Percentiles rank a stretch among this genome's conserved stretches.
Conservation (phyloP, 2,888 invertebrate genomes). For the Volucella zonaria region DNA sequence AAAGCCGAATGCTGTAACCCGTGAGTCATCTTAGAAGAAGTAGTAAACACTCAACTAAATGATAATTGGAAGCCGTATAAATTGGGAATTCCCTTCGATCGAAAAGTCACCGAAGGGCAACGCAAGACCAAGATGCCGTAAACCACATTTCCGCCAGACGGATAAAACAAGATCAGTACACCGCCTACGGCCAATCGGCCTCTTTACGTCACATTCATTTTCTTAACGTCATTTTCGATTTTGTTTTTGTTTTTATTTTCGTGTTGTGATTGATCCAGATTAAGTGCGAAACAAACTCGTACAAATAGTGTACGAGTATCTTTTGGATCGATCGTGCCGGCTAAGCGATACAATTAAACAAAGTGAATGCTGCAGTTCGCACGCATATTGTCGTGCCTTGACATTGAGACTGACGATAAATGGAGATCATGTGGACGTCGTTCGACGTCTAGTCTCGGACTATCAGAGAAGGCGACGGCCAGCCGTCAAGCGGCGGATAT, state of each 20-base stretch:
- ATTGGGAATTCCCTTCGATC: conserved; percentile 14
- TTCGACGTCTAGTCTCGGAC: not conserved
- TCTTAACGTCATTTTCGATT: not conserved
- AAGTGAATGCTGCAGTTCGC: conserved; percentile 9
- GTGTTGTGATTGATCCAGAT: conserved; percentile 4
- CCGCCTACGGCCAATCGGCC: not conserved
- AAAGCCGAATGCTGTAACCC: not conserved
- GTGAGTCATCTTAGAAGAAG: not conserved
- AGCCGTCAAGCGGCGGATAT: no score
- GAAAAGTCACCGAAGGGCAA: conserved; percentile 10
- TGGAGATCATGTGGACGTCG: not conserved
- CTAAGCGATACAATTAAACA: conserved; percentile 20
- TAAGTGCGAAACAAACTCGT: not conserved
- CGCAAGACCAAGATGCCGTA: not conserved
- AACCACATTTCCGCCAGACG: not conserved
- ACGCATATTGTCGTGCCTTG: conserved; percentile 14
- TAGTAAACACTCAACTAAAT: not conserved
- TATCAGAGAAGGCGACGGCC: no score
- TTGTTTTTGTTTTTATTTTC: not conserved
- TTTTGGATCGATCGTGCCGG: conserved; percentile 15
- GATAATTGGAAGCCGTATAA: not conserved
- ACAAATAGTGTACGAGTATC: not conserved
- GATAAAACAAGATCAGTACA: not conserved
- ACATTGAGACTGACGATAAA: conserved; percentile 17
- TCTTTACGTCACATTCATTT: not conserved